Percentiles rank a stretch among this genome's conserved stretches.
These are phyloP conservation scores for Sarcophaga peregrina DNA, from an alignment of 1,140 invertebrate species.

Conservation along the genomic window DNA sequence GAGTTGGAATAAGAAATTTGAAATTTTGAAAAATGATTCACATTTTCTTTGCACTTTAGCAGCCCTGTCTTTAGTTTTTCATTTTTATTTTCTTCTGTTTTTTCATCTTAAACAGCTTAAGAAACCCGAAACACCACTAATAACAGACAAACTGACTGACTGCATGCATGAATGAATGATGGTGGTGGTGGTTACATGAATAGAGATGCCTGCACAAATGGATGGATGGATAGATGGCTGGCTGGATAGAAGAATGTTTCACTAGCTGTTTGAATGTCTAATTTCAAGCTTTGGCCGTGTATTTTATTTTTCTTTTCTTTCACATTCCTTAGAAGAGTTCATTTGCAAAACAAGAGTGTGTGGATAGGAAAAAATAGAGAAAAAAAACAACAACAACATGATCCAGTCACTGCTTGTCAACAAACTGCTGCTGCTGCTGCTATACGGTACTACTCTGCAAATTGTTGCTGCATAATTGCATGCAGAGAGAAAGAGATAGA, in stretches of 20 bases:
- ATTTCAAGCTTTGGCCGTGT: slow-evolving; percentile 12
- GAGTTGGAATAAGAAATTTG: background rate
- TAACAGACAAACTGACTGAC: background rate
- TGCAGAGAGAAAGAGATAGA: too few relatives aligned
- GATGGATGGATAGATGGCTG: background rate
- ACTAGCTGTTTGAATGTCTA: background rate
- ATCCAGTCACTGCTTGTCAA: background rate
- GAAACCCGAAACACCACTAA: slow-evolving; percentile 9
- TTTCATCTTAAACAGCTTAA: background rate
- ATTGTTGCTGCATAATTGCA: background rate
- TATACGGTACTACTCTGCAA: background rate
- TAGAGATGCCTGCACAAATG: background rate
- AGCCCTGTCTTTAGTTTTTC: too few relatives aligned
- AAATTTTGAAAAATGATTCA: background rate
- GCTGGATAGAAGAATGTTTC: background rate
- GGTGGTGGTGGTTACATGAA: too few relatives aligned
- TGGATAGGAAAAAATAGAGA: background rate
- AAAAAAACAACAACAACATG: too few relatives aligned
- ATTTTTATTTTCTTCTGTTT: background rate
- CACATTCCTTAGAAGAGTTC: background rate
- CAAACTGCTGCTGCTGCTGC: background rate
- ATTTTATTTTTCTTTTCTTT: background rate
- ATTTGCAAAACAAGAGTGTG: background rate
- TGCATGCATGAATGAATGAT: background rate
- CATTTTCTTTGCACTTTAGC: background rate